Evolutionary conservation across 2,797 vertebrate genomes (phyloP), one percentile per base, ranked within the genome.

Genomic region (Geotrypetes seraphini): DNA sequence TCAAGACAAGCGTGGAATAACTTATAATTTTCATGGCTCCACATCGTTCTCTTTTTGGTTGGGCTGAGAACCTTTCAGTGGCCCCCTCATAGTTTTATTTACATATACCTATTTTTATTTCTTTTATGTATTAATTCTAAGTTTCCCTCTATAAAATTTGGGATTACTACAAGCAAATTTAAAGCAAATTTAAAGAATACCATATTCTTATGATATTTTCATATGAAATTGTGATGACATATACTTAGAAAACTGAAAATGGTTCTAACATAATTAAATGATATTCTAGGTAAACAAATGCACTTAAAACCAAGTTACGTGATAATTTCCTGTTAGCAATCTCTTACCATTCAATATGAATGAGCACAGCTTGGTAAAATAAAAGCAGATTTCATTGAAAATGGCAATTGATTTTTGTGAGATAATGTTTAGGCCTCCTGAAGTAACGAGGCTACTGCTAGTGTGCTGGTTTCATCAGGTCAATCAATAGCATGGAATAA

Each of bases 251-350:
- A 60, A 43, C 19, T 21, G 46, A 38, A 55, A 28, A 50, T 52
- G 52, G 71, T 78, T 77, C 75, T 66, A 60, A 63, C 60, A 52
- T 71, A 73, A 66, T 76, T 71, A 71, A 73, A 60, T 36, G 46
- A 34, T 28, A 2, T 50, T 68, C 35, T 50, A 39, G 33, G 21
- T 20, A 17, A 34, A 63, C 43, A 42, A 40, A 48, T 4, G 28
- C 10, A 59, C 36, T 54, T 34, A 68, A 60, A 61, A 48, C 43
- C 57, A 59, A 60, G 21, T 35, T 39, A 44, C 48, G 36, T 40
- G 57, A 33, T 43, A 49, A 63, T 68, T 69, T 71, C 53, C 43
- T 62, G 39, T 43, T 18, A 47, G 17, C 39, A 59, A 37, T 8
- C 28, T 38, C 47, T 25, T 28, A n/a, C 39, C 46, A 43, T 50